Evolutionary conservation across 2,113 vertebrate genomes (phyloP), one percentile per base, ranked within the genome.

Genomic region (Micromys minutus): DNA sequence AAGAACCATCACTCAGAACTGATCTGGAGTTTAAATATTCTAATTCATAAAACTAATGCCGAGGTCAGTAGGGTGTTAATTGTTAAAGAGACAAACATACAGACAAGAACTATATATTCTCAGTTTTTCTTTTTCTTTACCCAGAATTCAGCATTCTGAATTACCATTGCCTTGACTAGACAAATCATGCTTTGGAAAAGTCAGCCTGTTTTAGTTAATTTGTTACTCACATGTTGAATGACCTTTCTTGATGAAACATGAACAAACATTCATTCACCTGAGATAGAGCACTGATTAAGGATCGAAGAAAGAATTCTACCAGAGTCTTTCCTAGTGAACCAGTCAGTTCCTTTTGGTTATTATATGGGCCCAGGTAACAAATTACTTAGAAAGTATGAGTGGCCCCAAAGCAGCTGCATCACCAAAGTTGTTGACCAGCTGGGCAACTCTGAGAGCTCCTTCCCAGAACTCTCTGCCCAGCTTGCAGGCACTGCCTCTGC

Each of bases 171-270:
- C 59, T 75, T 85, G 52, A 4, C 52, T 31, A 84, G 72, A 71
- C 36, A 79, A 61, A 72, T 67, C 7, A 50, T 34, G 24, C 74
- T 77, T 95, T 91, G 55, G 87, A 86, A 77, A 96, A 34, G 9
- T 3, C 80, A 74, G 69, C 7, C 1, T 45, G 47, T 88, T 90
- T 96, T 91, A 65, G 86, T 61, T 75, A 69, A 63, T 80, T 55
- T 93, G 9, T 76, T 88, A 57, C 26, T 19, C 59, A 61, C 29
- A 67, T 72, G 7, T 39, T 52, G 5, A 10, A 0, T 52, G 47
- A 55, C 65, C 71, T 71, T 71, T 87, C 65, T 65, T 72, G 47
- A 13, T 19, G 36, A 31, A 52, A 72, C 39, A 36, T 52, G 45
- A 72, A 39, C 21, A 81, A 81, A 22, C n/a, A 59, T 83, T 26